Percentiles rank a stretch among this genome's conserved stretches.
phyloP scores from a whole-genome alignment of 2,888 invertebrate genomes.

The Phania funesta region DNA sequence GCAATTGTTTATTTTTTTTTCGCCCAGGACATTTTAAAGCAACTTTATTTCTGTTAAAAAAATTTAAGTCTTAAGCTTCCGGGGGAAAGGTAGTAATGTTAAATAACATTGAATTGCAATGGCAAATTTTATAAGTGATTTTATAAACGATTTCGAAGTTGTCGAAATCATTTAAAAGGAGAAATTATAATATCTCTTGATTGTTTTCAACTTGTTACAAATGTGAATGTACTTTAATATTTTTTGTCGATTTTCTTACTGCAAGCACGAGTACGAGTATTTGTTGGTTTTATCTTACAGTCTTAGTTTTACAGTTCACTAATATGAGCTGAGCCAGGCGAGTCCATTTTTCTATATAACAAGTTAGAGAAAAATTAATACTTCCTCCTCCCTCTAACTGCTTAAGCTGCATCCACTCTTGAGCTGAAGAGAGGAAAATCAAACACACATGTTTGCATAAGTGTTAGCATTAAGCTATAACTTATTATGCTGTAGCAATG shows the following conservation, averaged over 20 bases:
- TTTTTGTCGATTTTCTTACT: neutral
- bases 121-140: conserved; percentile 13
- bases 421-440: no score
- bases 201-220: neutral
- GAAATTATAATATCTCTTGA: neutral
- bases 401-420: no score
- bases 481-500: no score
- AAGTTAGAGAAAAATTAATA: no score
- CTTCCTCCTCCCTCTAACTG: no score
- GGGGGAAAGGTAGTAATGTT: conserved; percentile 56
- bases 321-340: no score
- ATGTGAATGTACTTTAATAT: neutral
- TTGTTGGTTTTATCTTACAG: no score
- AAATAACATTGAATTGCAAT: neutral
- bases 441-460: no score
- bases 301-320: no score
- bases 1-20: conserved; percentile 26
- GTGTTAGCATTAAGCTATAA: no score
- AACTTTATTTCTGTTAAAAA: conserved; percentile 26
- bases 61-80: conserved; percentile 40
- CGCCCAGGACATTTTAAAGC: conserved; percentile 35
- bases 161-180: neutral
- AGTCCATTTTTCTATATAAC: no score
- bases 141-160: neutral
- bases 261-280: no score